phyloP scores from a whole-genome alignment of 2,113 vertebrate genomes.

The Paratilapia polleni region DNA sequence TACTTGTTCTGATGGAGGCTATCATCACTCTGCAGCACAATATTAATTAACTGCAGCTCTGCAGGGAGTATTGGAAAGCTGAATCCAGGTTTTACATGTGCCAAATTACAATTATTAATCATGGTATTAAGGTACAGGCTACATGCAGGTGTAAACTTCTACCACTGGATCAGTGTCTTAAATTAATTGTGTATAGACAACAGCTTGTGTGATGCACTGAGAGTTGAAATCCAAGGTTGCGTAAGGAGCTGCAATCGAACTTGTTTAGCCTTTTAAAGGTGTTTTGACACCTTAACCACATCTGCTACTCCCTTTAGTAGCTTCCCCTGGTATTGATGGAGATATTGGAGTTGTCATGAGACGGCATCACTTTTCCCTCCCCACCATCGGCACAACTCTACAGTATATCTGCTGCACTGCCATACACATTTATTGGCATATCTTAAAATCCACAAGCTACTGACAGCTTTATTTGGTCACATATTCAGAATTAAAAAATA shows the following conservation, averaged over 20 bases:
- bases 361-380: neutral
- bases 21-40: neutral
- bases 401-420: neutral
- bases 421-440: neutral
- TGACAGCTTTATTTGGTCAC: neutral
- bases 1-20: neutral
- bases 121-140: neutral
- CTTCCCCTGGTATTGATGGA: constrained; percentile 35
- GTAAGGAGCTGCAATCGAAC: constrained; percentile 71
- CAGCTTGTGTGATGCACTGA: constrained; percentile 31
- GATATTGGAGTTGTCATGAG: neutral
- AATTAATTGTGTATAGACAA: constrained; percentile 23
- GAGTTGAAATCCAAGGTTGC: constrained; percentile 57
- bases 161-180: constrained; percentile 11
- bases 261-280: constrained; percentile 45
- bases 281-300: constrained; percentile 76
- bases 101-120: neutral
- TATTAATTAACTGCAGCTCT: constrained; percentile 5
- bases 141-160: neutral
- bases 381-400: neutral
- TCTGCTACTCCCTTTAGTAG: constrained; percentile 36
- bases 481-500: neutral
- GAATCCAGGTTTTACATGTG: neutral
- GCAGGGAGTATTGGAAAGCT: neutral
- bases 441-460: neutral